Conservation (phyloP, 2,888 invertebrate species). For the Cephus runcator region DNA sequence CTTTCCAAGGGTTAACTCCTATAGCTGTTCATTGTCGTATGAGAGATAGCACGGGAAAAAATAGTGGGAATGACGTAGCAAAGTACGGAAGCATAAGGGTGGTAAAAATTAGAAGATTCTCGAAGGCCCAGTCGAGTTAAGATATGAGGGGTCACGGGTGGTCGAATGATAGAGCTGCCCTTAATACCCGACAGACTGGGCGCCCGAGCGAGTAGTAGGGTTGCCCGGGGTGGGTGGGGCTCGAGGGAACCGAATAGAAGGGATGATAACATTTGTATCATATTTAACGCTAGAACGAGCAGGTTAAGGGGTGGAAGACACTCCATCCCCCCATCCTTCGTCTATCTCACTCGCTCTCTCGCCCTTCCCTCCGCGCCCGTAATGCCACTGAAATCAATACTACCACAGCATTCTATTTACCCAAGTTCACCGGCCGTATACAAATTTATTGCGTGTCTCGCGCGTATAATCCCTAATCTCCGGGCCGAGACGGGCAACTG, state of each 20-base stretch:
- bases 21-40: not conserved
- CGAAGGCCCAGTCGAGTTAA: slow-evolving; percentile 47
- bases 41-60: not conserved
- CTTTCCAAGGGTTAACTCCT: not conserved
- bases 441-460: slow-evolving; percentile 55
- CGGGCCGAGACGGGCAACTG: slow-evolving; percentile 7
- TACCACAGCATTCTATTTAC: slow-evolving; percentile 50
- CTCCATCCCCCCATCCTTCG: slow-evolving; percentile 24
- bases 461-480: slow-evolving; percentile 18
- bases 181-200: slow-evolving; percentile 45
- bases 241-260: slow-evolving; percentile 51
- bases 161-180: slow-evolving; percentile 60
- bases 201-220: slow-evolving; percentile 18
- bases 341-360: slow-evolving; percentile 23
- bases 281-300: slow-evolving; percentile 61
- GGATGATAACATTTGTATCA: slow-evolving; percentile 64
- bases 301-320: slow-evolving; percentile 54
- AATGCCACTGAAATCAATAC: slow-evolving; percentile 60
- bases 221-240: slow-evolving; percentile 18
- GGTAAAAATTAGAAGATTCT: slow-evolving; percentile 51
- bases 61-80: not conserved
- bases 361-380: slow-evolving; percentile 22
- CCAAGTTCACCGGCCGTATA: slow-evolving; percentile 54
- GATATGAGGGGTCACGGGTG: slow-evolving; percentile 30
- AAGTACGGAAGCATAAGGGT: not conserved